phyloP scores from a whole-genome alignment of 2,888 invertebrate species.

The Caenorhabditis macrosperma region DNA sequence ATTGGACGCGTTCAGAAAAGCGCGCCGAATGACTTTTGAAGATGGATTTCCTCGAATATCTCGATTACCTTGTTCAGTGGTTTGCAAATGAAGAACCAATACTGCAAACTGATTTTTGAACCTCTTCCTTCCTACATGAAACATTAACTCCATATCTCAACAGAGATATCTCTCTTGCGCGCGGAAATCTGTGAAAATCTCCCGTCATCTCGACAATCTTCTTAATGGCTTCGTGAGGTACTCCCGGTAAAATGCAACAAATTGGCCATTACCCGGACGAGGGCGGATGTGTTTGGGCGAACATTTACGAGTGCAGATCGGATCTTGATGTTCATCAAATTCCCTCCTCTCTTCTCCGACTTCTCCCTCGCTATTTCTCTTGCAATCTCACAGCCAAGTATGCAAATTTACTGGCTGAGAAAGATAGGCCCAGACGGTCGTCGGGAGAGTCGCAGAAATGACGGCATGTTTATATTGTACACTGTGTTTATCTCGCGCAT shows the following conservation, averaged over 20 bases:
- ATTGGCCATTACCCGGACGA: slow-evolving; percentile 32
- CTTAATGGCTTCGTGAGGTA: not conserved
- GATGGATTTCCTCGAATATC: no score
- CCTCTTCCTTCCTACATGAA: not conserved
- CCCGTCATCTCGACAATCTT: not conserved
- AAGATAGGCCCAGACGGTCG: slow-evolving; percentile 41
- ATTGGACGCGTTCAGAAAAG: not conserved
- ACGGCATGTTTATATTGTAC: slow-evolving; percentile 44
- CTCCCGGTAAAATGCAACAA: slow-evolving; percentile 43
- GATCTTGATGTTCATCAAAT: slow-evolving; percentile 50
- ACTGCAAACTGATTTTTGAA: slow-evolving; percentile 5
- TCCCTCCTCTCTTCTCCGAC: slow-evolving; percentile 7
- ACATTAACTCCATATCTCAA: not conserved
- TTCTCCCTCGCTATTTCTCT: not conserved
- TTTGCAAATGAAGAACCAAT: no score
- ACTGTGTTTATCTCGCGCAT: slow-evolving; percentile 48
- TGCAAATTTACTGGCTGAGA: slow-evolving; percentile 34
- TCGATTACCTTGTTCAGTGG: no score
- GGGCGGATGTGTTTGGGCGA: slow-evolving; percentile 38
- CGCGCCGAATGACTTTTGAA: no score
- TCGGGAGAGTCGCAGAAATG: slow-evolving; percentile 11
- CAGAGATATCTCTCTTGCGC: not conserved
- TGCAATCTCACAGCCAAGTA: slow-evolving; percentile 13
- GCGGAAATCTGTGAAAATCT: not conserved
- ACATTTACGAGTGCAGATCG: slow-evolving; percentile 44